phyloP scores from a whole-genome alignment of 1,140 invertebrate species.

The Hypothenemus hampei region DNA sequence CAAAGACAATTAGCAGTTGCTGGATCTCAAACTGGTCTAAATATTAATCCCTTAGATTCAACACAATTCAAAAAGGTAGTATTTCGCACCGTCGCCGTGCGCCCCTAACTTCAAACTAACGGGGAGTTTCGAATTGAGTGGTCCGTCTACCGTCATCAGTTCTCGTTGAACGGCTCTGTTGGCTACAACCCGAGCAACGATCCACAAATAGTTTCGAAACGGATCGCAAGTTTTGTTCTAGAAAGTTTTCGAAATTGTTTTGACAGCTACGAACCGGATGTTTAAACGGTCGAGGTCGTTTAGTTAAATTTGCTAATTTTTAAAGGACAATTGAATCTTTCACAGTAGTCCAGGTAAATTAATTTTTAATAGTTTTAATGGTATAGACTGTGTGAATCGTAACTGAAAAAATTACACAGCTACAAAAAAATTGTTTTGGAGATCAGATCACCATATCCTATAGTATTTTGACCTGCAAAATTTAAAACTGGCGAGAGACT shows the following conservation, averaged over 20 bases:
- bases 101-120: constrained; percentile 17
- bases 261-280: constrained; percentile 2
- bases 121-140: constrained; percentile 16
- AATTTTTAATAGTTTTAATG: too few relatives aligned
- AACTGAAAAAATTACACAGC: too few relatives aligned
- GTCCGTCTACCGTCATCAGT: constrained; percentile 14
- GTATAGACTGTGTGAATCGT: too few relatives aligned
- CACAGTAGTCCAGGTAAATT: too few relatives aligned
- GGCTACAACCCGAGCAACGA: background rate
- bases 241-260: constrained; percentile 8
- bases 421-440: too few relatives aligned
- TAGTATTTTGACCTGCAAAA: too few relatives aligned
- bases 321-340: too few relatives aligned
- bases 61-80: background rate
- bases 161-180: constrained; percentile 1
- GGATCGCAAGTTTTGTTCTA: constrained; percentile 4
- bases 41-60: background rate
- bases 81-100: constrained; percentile 18
- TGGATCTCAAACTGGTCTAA: too few relatives aligned
- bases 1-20: too few relatives aligned
- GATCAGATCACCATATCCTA: too few relatives aligned
- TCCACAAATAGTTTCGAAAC: constrained; percentile 2
- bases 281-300: background rate
- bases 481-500: too few relatives aligned
- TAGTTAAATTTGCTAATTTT: background rate